Evolutionary conservation across 2,113 vertebrate species (phyloP), one percentile per base, ranked within the genome.

Genomic region (Bubalus kerabau): DNA sequence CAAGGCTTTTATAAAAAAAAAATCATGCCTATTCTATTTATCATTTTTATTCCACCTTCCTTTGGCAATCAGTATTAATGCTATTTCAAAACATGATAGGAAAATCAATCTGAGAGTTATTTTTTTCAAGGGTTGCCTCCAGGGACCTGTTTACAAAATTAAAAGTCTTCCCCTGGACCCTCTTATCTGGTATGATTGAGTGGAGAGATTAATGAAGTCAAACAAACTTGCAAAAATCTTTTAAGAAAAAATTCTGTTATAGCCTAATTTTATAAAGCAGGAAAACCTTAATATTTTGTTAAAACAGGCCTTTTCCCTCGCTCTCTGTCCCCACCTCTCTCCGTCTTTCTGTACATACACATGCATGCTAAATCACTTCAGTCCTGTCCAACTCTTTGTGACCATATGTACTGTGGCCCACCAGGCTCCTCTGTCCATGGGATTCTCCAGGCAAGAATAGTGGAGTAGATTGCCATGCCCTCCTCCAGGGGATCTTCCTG

Each of bases 51-150:
- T 8, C 9, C 59, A 48, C 95, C 6, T 96, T 98, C 85, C 96
- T 98, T 94, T 98, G 94, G 91, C 86, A 98, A 99, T 98, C 98
- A 98, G 98, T 99, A 99, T 98, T 99, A 99, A 98, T 98, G 52
- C 57, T 98, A 95, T 98, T 99, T 99, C 96, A 98, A 98, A 97
- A 78, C 36, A 78, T 98, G 95, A 98, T 98, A 98, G 98, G 81
- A 99, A 99, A 99, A 99, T 99, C 98, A 99, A 98, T 98, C 59
- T 59, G 46, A 30, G 89, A 95, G 30, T n/a, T 87, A 8, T 96
- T 97, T 97, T 89, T 97, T 98, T 97, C 60, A 93, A 82, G 9
- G 13, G 1, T 89, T 97, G 71, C 96, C 97, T 99, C 95, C 10
- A 60, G 99, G 93, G 98, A 98, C 32, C 40, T 54, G 54, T 97